Evolutionary conservation across 2,888 invertebrate species (phyloP).

Genomic region (Seira musarum): DNA sequence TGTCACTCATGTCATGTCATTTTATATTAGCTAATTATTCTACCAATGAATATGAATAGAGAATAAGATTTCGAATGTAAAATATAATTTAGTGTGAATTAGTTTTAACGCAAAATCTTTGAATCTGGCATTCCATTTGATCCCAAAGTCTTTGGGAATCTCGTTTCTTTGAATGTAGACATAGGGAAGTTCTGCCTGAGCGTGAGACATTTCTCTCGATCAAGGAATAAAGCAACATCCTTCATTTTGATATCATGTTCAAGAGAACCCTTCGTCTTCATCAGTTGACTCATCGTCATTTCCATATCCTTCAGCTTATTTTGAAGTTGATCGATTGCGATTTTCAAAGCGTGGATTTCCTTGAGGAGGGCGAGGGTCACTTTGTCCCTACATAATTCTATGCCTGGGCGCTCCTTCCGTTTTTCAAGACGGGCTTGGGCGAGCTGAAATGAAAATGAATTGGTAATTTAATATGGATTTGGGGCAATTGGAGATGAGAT

Average conservation of each 20-base stretch:
- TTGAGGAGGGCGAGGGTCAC: constrained; percentile 63
- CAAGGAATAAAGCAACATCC: constrained; percentile 64
- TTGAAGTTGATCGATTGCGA: constrained; percentile 60
- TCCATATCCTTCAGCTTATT: constrained; percentile 64
- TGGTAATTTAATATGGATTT: constrained; percentile 4
- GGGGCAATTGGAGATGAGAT: no score
- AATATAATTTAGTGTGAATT: no score
- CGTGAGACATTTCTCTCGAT: constrained; percentile 66
- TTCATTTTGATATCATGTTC: constrained; percentile 67
- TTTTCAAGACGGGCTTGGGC: constrained; percentile 67
- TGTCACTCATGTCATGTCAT: no score
- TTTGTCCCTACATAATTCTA: constrained; percentile 68
- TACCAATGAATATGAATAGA: no score
- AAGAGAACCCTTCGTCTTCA: constrained; percentile 65
- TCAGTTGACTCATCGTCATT: constrained; percentile 63
- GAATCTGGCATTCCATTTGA: constrained; percentile 57
- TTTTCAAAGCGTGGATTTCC: constrained; percentile 65
- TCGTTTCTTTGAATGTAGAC: constrained; percentile 63
- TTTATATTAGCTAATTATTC: no score
- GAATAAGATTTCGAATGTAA: no score
- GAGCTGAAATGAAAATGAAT: constrained; percentile 47
- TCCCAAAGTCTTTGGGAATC: constrained; percentile 51
- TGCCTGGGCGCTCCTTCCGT: constrained; percentile 66
- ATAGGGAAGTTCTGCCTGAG: constrained; percentile 65
- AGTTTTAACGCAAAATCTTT: constrained; percentile 45